Evolutionary conservation across 1,140 invertebrate species (phyloP), one percentile per base, ranked within the genome.

Genomic region (Nasonia vitripennis): DNA sequence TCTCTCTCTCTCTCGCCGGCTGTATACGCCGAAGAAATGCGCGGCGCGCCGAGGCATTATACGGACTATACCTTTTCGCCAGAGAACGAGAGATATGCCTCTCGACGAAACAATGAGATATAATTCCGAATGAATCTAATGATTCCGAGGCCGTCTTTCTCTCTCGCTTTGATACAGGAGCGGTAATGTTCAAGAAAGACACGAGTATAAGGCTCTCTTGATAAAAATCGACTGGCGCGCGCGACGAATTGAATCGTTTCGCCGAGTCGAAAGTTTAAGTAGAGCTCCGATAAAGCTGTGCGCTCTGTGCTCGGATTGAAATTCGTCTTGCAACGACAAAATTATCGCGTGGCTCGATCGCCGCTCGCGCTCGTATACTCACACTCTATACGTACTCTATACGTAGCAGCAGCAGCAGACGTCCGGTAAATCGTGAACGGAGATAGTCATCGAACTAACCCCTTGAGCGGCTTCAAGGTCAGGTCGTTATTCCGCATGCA

Each of bases 361-460:
- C 78, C 79, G 71, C 74, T 55, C 31, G 20, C n/a, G 27, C 27
- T 27, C 1, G n/a, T n/a, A 62, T 62, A 62, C 4, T 5, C 17
- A 55, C 7, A 62, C 20, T 20, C 55, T 62, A 27, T 27, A 7
- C 4, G 17, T 62, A 62, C 45, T 81, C 62, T 81, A 2, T 27
- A 27, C 27, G 27, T 6, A 37, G 34, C 34, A 37, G 34, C 34
- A 37, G 75, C 80, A 83, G 75, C 80, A 77, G 86, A 55, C 45
- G 48, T 31, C 45, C 81, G 78, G 87, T 89, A 88, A 89, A 90
- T 88, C 87, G 87, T 87, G 88, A 89, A 67, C 48, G 37, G 34
- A 78, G 87, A 88, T 89, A 89, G 34, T 77, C 87, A 89, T 90
- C 89, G 82, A 86, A 87, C 88, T 86, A 87, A 85, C 86, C 87